Conservation (phyloP, 2,797 vertebrate species). For the Lithobates sylvaticus region DNA sequence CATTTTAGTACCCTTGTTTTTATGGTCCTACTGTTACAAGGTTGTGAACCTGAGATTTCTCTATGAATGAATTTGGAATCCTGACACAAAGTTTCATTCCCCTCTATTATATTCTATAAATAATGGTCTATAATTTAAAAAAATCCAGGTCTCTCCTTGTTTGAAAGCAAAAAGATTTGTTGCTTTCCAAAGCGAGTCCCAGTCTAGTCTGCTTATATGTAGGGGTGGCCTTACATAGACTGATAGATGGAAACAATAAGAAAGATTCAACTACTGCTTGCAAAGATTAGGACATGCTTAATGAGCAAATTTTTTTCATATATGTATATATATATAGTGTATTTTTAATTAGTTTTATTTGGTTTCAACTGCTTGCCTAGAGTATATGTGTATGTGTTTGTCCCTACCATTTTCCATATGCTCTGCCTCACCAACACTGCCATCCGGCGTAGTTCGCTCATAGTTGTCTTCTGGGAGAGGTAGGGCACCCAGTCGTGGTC, state of each 20-base stretch:
- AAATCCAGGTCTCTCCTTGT: no score
- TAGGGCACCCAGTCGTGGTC: constrained; percentile 97
- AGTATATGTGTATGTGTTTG: constrained; percentile 82
- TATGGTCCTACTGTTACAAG: no score
- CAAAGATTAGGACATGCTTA: neutral
- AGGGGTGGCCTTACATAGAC: neutral
- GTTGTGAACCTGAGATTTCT: neutral
- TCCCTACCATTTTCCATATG: constrained; percentile 99
- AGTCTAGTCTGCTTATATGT: neutral
- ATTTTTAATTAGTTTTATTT: neutral
- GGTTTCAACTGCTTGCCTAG: constrained; percentile 72
- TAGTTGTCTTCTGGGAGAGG: constrained; percentile 99
- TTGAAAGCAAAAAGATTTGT: neutral
- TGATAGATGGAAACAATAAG: neutral
- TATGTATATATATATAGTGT: neutral
- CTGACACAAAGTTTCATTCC: no score
- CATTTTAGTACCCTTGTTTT: no score
- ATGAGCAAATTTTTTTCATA: neutral
- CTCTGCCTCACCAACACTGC: constrained; percentile 99
- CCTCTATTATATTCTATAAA: no score
- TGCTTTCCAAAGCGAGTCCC: neutral
- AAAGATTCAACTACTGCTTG: neutral
- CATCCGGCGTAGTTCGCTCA: constrained; percentile 99
- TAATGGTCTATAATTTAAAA: no score
- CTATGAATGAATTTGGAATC: no score